A percentile compares a stretch with the other conserved stretches of the same genome.
phyloP scores from a whole-genome alignment of 2,113 vertebrate genomes.

The Piaya cayana region DNA sequence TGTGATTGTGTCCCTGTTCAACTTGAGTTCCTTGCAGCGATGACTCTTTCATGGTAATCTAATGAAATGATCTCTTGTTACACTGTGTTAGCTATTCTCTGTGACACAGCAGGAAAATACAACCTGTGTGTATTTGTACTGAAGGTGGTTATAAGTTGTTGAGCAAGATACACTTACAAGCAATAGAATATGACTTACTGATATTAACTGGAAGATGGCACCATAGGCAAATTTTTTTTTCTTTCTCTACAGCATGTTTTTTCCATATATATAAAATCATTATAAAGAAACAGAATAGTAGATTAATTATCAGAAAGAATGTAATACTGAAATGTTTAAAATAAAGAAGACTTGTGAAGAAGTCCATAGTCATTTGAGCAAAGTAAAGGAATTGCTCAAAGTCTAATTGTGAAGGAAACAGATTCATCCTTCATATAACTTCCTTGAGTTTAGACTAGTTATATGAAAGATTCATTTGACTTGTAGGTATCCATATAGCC shows the following conservation, averaged over 20 bases:
- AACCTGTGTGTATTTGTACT: conserved; percentile 24
- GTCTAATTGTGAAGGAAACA: neutral
- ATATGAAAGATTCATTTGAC: neutral
- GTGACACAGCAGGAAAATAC: conserved; percentile 37
- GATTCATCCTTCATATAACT: neutral
- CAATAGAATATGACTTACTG: conserved; percentile 27
- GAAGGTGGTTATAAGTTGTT: conserved; percentile 14
- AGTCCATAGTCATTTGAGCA: neutral
- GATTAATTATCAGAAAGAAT: neutral
- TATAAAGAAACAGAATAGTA: neutral
- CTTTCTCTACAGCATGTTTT: neutral
- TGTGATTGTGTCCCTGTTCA: conserved; percentile 35
- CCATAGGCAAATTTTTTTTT: conserved; percentile 10
- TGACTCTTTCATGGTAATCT: conserved; percentile 46
- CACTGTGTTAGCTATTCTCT: conserved; percentile 9
- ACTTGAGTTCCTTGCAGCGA: neutral
- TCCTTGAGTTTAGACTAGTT: neutral
- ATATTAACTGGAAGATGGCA: conserved; percentile 49
- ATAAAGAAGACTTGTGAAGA: neutral
- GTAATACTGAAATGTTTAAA: neutral
- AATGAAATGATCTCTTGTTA: conserved; percentile 44
- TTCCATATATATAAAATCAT: neutral
- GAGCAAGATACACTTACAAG: neutral
- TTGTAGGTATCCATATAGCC: neutral
- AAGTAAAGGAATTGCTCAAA: neutral